Evolutionary conservation across 2,797 vertebrate species (phyloP).

Genomic region (Bovichtus variegatus): DNA sequence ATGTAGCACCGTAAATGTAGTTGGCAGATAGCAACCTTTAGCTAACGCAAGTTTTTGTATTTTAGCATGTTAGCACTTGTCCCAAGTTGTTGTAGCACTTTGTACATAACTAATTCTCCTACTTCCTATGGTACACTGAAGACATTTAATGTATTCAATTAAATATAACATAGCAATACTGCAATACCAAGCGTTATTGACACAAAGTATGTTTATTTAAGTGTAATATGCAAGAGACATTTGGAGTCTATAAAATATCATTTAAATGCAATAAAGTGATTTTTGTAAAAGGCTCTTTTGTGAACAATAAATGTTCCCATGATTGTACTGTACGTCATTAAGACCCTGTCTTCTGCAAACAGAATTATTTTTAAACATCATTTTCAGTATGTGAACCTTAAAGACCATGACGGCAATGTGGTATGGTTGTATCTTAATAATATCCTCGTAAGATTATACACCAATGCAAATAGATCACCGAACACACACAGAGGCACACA

Average conservation of each 20-base stretch:
- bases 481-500: conserved; percentile 19
- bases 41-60: neutral
- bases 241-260: neutral
- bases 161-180: neutral
- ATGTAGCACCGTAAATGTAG: neutral
- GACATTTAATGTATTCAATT: neutral
- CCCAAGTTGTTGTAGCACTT: neutral
- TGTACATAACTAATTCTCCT: neutral
- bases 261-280: neutral
- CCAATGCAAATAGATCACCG: conserved; percentile 15
- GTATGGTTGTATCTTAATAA: neutral
- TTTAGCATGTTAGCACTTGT: neutral
- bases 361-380: neutral
- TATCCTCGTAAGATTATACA: conserved; percentile 32
- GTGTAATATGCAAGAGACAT: neutral
- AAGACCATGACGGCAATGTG: neutral
- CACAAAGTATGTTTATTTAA: neutral
- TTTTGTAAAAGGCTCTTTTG: neutral
- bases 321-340: neutral
- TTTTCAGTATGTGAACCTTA: neutral
- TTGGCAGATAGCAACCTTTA: neutral
- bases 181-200: neutral
- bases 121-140: neutral
- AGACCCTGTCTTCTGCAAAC: neutral
- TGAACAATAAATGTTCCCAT: neutral